Percentiles rank a stretch among this genome's conserved stretches.
phyloP scores from a whole-genome alignment of 2,888 invertebrate genomes.

The Athripsodes cinereus region DNA sequence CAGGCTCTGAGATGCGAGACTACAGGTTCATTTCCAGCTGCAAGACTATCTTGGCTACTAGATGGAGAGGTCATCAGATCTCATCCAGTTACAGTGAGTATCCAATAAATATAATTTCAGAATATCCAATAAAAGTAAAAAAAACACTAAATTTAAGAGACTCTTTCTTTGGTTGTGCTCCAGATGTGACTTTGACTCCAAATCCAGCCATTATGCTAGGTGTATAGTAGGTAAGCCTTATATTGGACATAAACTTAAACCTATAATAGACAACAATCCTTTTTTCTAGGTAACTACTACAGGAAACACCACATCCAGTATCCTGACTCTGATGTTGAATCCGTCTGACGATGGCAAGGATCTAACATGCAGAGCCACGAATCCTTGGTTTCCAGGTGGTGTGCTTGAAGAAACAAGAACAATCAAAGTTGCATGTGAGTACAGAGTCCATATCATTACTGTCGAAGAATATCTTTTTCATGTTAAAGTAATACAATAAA shows the following conservation, averaged over 20 bases:
- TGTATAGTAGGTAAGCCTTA: background rate
- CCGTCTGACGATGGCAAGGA: constrained; percentile 77
- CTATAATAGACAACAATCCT: background rate
- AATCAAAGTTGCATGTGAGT: constrained; percentile 82
- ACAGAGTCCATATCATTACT: too few relatives aligned
- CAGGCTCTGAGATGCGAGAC: constrained; percentile 73
- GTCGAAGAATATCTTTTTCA: too few relatives aligned
- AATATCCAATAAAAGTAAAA: too few relatives aligned
- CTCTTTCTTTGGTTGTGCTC: background rate
- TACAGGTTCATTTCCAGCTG: constrained; percentile 76
- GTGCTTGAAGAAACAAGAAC: constrained; percentile 70
- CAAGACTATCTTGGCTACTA: constrained; percentile 75
- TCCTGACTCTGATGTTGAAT: constrained; percentile 66
- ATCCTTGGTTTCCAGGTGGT: constrained; percentile 79
- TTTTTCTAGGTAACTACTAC: constrained; percentile 52
- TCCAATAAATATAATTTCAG: too few relatives aligned
- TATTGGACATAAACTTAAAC: too few relatives aligned
- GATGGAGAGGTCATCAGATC: constrained; percentile 59
- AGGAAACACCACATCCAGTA: constrained; percentile 65
- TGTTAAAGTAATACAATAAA: too few relatives aligned
- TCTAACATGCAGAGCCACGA: constrained; percentile 78
- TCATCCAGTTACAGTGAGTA: constrained; percentile 20
- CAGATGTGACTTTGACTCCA: background rate
- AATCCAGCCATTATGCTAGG: background rate
- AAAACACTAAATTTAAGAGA: too few relatives aligned